Base-by-base conservation (phyloP, 2,113 vertebrate species). In the Trematomus loennbergii region DNA sequence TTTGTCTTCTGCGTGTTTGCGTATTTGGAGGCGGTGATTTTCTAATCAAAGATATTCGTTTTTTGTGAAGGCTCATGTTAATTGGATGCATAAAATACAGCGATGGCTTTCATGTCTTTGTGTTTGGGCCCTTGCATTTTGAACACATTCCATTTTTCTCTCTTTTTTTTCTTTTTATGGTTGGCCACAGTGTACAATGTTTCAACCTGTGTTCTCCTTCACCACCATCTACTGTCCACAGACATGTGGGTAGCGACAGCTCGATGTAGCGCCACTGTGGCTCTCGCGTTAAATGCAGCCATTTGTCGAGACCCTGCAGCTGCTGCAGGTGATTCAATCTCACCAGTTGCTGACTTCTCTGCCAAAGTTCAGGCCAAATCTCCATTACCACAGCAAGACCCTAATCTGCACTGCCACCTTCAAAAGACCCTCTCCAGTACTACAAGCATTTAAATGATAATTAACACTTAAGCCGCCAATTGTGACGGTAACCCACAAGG, bases 361-460 rank as follows among this genome's bases (percentile, higher is more conserved):
- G 29, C 72, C 77, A 81, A 63, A 86, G 87, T 82, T 90, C 68
- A 58, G 10, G 48, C n/a, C 49, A 65, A 83, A 85, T 85, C 79
- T 86, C 72, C 67, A 77, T 73, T 66, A 75, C 85, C 62, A 63
- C 72, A 54, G 57, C 79, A 70, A 73, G 73, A 80, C 73, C 79
- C 79, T 78, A 78, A 91, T 84, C 78, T 88, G 71, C 81, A 72
- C 79, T 69, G 59, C 74, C 67, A 81, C 80, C 84, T 85, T 83
- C 52, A 77, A 81, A 87, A 64, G 61, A 75, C 72, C 70, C 76
- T 81, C 64, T 87, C 17, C 78, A 87, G 75, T 85, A 83, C 92
- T 85, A 91, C 88, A 91, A 92, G 89, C 87, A 94, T 95, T 95
- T 95, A 94, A 94, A 95, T 95, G 93, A 91, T 92, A 95, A 95